A percentile compares a stretch with the other conserved stretches of the same genome.
Evolutionary conservation across 1,140 invertebrate genomes (phyloP).

Genomic region (Thaumatotibia leucotreta): DNA sequence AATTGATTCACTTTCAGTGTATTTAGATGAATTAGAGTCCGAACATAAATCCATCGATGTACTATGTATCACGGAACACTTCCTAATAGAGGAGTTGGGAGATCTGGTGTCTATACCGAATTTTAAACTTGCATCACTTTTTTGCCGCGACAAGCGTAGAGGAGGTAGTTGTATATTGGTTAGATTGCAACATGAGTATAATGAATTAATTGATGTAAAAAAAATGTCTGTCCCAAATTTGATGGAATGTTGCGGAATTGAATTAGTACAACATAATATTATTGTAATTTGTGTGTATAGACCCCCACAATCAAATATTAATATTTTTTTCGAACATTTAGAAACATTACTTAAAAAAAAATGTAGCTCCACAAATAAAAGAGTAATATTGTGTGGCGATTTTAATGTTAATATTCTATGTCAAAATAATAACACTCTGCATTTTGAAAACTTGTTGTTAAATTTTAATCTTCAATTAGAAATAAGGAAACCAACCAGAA

Average conservation of each 20-base stretch:
- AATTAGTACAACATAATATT: neutral
- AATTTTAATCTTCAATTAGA: neutral
- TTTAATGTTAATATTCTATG: neutral
- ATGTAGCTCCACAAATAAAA: neutral
- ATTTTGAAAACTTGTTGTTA: neutral
- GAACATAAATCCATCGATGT: neutral
- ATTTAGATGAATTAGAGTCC: neutral
- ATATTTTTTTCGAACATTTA: neutral
- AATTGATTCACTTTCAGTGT: neutral
- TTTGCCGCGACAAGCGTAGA: neutral
- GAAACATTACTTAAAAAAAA: neutral
- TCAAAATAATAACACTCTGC: neutral
- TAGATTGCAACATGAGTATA: neutral
- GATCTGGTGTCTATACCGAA: neutral
- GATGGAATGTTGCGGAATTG: conserved; percentile 4
- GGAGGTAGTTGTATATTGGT: conserved; percentile 10
- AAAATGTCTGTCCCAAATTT: neutral
- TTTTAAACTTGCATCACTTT: neutral
- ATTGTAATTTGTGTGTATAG: conserved; percentile 7
- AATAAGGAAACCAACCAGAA: neutral
- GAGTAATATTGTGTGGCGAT: neutral
- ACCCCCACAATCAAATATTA: neutral
- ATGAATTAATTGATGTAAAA: neutral
- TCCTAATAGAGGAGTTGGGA: neutral
- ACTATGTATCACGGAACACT: conserved; percentile 11